Conservation (phyloP, 1,140 invertebrate genomes). For the Bombus superbus region DNA sequence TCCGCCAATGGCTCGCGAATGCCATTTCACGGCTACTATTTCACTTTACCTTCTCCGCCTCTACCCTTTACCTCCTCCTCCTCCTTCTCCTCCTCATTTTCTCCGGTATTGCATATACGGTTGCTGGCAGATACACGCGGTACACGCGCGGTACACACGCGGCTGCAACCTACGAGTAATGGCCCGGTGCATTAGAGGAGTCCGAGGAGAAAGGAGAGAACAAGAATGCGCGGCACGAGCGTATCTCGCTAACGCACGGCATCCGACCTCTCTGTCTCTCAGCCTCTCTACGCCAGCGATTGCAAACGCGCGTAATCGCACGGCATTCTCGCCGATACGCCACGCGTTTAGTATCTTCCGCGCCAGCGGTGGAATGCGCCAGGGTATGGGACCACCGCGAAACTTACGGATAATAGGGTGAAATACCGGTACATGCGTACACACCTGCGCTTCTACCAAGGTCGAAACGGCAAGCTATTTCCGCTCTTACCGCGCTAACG, state of each 20-base stretch:
- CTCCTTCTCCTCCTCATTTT: constrained; percentile 15
- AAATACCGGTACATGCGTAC: no score
- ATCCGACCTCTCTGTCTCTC: neutral
- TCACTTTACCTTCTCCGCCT: neutral
- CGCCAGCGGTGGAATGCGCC: no score
- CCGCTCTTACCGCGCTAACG: no score
- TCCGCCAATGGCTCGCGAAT: constrained; percentile 6
- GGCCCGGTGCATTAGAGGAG: constrained; percentile 42
- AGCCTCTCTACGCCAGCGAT: constrained; percentile 30
- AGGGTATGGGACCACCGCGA: no score
- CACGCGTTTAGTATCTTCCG: neutral
- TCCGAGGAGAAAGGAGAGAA: constrained; percentile 32
- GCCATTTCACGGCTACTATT: constrained; percentile 40
- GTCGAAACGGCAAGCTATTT: no score
- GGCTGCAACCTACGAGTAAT: constrained; percentile 44
- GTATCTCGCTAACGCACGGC: constrained; percentile 30
- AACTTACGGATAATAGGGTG: no score
- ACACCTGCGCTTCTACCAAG: no score
- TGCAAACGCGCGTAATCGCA: constrained; percentile 55
- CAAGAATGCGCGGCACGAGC: constrained; percentile 47
- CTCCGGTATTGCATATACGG: constrained; percentile 39
- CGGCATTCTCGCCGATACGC: constrained; percentile 46
- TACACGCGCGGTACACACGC: constrained; percentile 12
- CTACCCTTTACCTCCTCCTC: neutral
- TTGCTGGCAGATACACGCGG: constrained; percentile 28